A percentile compares a stretch with the other conserved stretches of the same genome.
Evolutionary conservation across 2,797 vertebrate genomes (phyloP).

Genomic region (Eulemur mongoz): DNA sequence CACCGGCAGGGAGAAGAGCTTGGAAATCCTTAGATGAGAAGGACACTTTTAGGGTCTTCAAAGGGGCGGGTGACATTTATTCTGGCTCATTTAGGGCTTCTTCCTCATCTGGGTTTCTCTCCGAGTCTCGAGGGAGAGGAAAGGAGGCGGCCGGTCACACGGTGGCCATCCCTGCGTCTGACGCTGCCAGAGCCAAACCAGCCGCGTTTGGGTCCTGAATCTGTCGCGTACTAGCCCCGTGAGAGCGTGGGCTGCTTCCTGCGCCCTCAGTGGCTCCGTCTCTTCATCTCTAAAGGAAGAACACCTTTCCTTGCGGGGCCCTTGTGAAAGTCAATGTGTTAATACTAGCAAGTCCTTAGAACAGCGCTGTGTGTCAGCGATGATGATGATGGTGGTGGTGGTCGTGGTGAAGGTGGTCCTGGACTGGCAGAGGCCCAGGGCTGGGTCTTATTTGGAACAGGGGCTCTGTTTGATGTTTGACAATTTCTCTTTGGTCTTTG

Average conservation of each 20-base stretch:
- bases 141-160: not conserved
- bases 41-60: not conserved
- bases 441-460: not conserved
- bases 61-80: not conserved
- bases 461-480: not conserved
- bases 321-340: not conserved
- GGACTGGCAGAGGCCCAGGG: not conserved
- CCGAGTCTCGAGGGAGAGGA: not conserved
- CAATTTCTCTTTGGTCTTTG: not conserved
- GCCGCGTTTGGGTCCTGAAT: not conserved
- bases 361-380: not conserved
- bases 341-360: not conserved
- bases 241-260: not conserved
- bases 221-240: not conserved
- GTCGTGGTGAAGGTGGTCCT: not conserved
- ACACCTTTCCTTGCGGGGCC: not conserved
- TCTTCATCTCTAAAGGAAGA: not conserved
- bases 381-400: fast-evolving
- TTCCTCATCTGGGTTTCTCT: not conserved
- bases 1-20: too few relatives aligned
- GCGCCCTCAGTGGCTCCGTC: not conserved
- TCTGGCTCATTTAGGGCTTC: not conserved
- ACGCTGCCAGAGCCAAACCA: not conserved
- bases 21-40: not conserved
- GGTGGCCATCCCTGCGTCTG: not conserved